A percentile compares a stretch with the other conserved stretches of the same genome.
phyloP scores from a whole-genome alignment of 2,888 invertebrate species.

The Gymnosoma rotundatum region DNA sequence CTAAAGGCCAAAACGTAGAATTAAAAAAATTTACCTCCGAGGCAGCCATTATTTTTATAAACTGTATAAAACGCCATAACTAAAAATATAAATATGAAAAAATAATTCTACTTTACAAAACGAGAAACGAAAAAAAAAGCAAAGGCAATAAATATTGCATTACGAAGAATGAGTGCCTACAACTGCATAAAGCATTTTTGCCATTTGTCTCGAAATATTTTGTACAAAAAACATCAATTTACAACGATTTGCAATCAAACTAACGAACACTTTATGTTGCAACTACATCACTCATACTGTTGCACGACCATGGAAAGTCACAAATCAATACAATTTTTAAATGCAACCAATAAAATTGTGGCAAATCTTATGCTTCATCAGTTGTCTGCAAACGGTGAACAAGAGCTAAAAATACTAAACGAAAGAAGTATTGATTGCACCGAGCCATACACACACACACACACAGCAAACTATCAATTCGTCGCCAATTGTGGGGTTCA shows the following conservation, averaged over 20 bases:
- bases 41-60: slow-evolving; percentile 68
- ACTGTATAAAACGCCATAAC: slow-evolving; percentile 64
- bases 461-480: slow-evolving; percentile 54
- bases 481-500: slow-evolving; percentile 52
- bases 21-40: slow-evolving; percentile 44
- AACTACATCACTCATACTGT: slow-evolving; percentile 29
- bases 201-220: slow-evolving; percentile 67
- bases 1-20: slow-evolving; percentile 29
- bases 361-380: slow-evolving; percentile 57
- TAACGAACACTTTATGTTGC: slow-evolving; percentile 52
- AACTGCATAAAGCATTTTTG: slow-evolving; percentile 62
- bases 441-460: slow-evolving; percentile 5
- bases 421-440: slow-evolving; percentile 42
- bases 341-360: slow-evolving; percentile 68
- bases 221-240: slow-evolving; percentile 32
- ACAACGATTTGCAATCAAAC: slow-evolving; percentile 60
- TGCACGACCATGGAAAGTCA: slow-evolving; percentile 12
- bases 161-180: slow-evolving; percentile 39
- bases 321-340: slow-evolving; percentile 65
- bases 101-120: slow-evolving; percentile 5
- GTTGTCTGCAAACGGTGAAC: slow-evolving; percentile 9
- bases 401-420: slow-evolving; percentile 9
- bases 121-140: slow-evolving; percentile 17
- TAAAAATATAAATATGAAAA: slow-evolving; percentile 45
- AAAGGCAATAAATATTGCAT: slow-evolving; percentile 53